Evolutionary conservation across 2,888 invertebrate genomes (phyloP), one percentile per base, ranked within the genome.

Genomic region (Patella caerulea): DNA sequence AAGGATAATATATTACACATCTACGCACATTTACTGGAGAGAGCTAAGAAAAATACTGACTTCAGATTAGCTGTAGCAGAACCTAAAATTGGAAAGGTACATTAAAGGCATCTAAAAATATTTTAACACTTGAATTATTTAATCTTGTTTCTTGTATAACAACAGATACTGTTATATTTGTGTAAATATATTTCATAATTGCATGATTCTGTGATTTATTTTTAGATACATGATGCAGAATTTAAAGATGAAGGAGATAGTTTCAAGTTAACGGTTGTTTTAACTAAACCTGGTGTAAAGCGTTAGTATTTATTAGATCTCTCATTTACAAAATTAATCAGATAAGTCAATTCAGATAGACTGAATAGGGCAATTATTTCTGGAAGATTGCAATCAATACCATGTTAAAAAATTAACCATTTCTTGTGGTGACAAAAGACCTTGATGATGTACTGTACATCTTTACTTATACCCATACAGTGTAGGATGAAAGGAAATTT

Each of bases 1-100:
- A 89, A 89, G 78, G 90, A 87, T 53, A 91, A 92, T 78, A 76
- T 92, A 29, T 83, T 88, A 11, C 92, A 92, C 83, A 84, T 92
- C 45, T 90, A 90, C 81, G 91, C 90, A 11, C 92, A 92, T 78
- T 86, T 92, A 83, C 69, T 90, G 54, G 87, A 91, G 15, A 85
- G 86, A 78, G 88, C 90, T 19, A 88, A 89, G 78, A 83, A 83
- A 14, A 86, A 90, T 75, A 83, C 83, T 29, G 83, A 86, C 19
- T 91, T 92, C 80, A 81, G 89, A 77, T 83, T 83, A 4, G 82
- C 82, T 73, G 83, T 91, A 59, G 88, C 89, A 69, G 86, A 88
- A 77, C 90, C 90, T 17, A 88, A 88, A 79, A 86, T 92, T 69
- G 92, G 91, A 72, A 90, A 89, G 88, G 92, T 92, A 80, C 76